Percentiles rank a stretch among this genome's conserved stretches.
phyloP scores from a whole-genome alignment of 2,888 invertebrate genomes.

The Catocala sponsa region DNA sequence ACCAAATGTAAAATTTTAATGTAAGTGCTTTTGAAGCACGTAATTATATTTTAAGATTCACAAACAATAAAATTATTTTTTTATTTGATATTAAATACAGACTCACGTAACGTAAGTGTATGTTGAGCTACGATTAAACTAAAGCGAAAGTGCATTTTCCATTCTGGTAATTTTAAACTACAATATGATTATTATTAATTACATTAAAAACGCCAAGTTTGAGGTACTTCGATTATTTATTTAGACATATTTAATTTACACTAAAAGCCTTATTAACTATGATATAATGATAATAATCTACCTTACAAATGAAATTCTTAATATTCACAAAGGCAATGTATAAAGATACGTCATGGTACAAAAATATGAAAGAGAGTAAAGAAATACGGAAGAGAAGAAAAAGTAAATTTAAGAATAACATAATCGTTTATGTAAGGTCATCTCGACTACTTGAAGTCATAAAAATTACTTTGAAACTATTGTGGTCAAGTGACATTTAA shows the following conservation, averaged over 20 bases:
- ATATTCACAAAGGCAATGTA: neutral
- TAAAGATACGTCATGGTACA: neutral
- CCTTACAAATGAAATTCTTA: neutral
- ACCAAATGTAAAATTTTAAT: neutral
- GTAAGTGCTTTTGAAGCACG: no score
- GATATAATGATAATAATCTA: conserved; percentile 1
- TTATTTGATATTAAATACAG: neutral
- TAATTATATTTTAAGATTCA: no score
- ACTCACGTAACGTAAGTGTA: no score
- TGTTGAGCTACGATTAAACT: neutral
- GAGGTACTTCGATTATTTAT: conserved; percentile 14
- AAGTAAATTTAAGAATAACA: no score
- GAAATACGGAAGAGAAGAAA: neutral
- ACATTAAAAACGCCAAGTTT: conserved; percentile 5
- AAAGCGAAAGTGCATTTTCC: neutral
- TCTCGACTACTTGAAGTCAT: no score
- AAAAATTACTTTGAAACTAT: no score
- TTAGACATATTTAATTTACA: conserved; percentile 5
- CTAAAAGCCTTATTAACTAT: conserved; percentile 1
- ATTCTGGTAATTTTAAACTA: conserved; percentile 2
- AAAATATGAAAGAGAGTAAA: no score
- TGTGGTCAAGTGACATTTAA: no score
- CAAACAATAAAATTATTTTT: no score
- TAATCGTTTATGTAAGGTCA: no score
- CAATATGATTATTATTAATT: neutral